These are phyloP conservation scores for Platichthys stellatus DNA, from an alignment of 2,113 vertebrate species.

Conservation along the genomic window DNA sequence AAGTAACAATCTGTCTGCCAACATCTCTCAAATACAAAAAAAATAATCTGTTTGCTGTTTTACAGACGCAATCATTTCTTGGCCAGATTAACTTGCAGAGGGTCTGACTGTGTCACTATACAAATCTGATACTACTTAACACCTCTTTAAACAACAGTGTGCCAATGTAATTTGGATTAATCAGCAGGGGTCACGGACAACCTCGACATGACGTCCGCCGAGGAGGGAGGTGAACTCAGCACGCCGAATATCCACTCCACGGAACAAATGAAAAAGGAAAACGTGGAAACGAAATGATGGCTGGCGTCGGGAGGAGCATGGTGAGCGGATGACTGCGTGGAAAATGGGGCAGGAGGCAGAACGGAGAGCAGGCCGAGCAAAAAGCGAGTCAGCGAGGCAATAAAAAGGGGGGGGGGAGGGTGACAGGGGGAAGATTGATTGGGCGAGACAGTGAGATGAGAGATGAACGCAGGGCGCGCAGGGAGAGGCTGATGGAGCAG, in stretches of 20 bases:
- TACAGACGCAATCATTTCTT: too few relatives aligned
- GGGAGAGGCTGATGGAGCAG: conserved; percentile 22
- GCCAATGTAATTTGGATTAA: conserved; percentile 18
- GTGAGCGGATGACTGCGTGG: conserved; percentile 13
- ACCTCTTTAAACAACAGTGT: conserved; percentile 1
- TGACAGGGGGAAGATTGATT: conserved; percentile 35
- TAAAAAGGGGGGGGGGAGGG: conserved; percentile 27
- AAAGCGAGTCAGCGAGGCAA: conserved; percentile 23
- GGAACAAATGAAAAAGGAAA: not conserved
- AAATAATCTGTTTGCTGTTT: too few relatives aligned
- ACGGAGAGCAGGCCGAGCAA: conserved; percentile 29
- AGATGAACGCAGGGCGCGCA: conserved; percentile 23
- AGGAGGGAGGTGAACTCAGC: too few relatives aligned
- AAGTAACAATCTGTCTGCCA: too few relatives aligned
- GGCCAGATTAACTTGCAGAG: too few relatives aligned
- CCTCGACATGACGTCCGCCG: too few relatives aligned
- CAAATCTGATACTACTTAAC: not conserved
- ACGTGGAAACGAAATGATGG: not conserved
- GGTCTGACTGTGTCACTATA: not conserved
- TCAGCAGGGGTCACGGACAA: conserved; percentile 10
- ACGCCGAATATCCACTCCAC: too few relatives aligned
- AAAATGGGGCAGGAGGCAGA: conserved; percentile 32
- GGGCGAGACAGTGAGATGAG: conserved; percentile 42
- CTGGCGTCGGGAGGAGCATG: not conserved
- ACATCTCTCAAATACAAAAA: too few relatives aligned